Conservation (phyloP, 2,888 invertebrate genomes). For the Lacanobia oleracea region DNA sequence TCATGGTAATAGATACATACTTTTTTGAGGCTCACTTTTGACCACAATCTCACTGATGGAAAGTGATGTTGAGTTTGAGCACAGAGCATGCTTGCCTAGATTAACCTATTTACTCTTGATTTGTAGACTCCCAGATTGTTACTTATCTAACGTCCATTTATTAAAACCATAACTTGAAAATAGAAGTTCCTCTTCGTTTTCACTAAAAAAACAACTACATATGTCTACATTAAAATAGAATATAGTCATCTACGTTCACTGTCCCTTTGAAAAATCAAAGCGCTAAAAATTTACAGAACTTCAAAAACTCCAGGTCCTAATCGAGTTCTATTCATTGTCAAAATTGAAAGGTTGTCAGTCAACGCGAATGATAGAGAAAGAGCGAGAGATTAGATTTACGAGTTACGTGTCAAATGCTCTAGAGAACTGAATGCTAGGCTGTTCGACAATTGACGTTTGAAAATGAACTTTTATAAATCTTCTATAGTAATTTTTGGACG, state of each 20-base stretch:
- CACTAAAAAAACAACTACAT: too few species aligned
- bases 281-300: slow-evolving; percentile 3
- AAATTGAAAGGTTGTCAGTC: slow-evolving; percentile 64
- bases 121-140: too few species aligned
- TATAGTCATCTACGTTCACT: not conserved
- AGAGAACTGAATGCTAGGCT: not conserved
- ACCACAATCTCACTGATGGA: too few species aligned
- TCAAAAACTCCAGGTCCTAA: slow-evolving; percentile 51
- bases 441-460: slow-evolving; percentile 23
- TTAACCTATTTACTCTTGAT: too few species aligned
- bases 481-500: not conserved
- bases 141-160: too few species aligned
- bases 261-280: not conserved
- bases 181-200: too few species aligned
- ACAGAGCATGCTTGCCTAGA: too few species aligned
- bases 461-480: slow-evolving; percentile 31
- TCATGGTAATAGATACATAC: too few species aligned
- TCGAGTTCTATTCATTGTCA: slow-evolving; percentile 59
- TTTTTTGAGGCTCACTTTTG: too few species aligned
- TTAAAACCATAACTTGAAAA: too few species aligned
- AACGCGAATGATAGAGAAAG: slow-evolving; percentile 48
- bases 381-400: slow-evolving; percentile 58
- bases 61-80: too few species aligned
- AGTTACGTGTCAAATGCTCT: slow-evolving; percentile 38
- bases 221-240: too few species aligned